Conservation (phyloP, 1,140 invertebrate genomes). For the Bemisia tabaci region DNA sequence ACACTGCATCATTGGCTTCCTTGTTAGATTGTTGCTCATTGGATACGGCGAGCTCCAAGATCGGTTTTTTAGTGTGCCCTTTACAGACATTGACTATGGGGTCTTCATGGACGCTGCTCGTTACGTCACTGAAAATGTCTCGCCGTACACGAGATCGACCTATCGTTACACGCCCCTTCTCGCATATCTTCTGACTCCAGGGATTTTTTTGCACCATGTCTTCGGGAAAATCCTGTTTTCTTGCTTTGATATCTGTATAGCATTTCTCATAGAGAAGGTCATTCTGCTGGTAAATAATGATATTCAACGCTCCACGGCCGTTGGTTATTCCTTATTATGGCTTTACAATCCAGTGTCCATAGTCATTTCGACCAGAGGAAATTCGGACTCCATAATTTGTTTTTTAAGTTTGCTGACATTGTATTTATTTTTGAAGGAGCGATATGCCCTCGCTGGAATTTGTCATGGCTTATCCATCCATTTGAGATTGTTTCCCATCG, state of each 20-base stretch:
- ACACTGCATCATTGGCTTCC: no score
- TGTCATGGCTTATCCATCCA: conserved; percentile 79
- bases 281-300: conserved; percentile 17
- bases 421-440: conserved; percentile 40
- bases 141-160: conserved; percentile 78
- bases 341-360: conserved; percentile 89
- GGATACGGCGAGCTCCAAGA: no score
- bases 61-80: no score
- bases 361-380: conserved; percentile 87
- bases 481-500: conserved; percentile 84
- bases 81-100: conserved; percentile 94
- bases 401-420: conserved; percentile 64
- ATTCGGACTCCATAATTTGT: conserved; percentile 80
- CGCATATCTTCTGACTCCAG: conserved; percentile 72
- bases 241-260: conserved; percentile 63
- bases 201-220: conserved; percentile 50
- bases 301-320: no score
- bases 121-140: conserved; percentile 54
- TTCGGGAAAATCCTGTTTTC: conserved; percentile 91
- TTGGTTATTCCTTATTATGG: conserved; percentile 58
- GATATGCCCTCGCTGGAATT: conserved; percentile 50
- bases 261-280: conserved; percentile 30
- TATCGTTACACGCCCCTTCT: conserved; percentile 92
- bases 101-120: conserved; percentile 91
- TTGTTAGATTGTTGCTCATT: no score